Conservation (phyloP, 2,888 invertebrate genomes). For the Agonum fuliginosum region DNA sequence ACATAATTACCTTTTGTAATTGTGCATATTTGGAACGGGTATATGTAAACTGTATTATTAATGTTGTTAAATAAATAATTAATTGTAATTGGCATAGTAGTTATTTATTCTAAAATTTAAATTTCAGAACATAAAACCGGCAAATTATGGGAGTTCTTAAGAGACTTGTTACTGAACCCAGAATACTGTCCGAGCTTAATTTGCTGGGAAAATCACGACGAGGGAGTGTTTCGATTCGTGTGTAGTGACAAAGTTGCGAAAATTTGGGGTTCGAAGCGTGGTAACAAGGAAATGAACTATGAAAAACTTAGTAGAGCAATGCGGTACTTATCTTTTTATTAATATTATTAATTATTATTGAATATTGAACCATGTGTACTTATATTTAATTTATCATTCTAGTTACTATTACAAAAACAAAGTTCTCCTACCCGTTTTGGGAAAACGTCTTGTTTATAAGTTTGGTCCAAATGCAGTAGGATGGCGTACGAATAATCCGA, state of each 20-base stretch:
- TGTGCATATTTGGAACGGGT: conserved; percentile 31
- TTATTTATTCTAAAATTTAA: conserved; percentile 25
- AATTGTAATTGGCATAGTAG: conserved; percentile 31
- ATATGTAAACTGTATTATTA: conserved; percentile 13
- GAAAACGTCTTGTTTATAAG: conserved; percentile 86
- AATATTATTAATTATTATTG: not conserved
- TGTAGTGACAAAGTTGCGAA: conserved; percentile 90
- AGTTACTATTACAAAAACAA: conserved; percentile 88
- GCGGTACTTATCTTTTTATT: conserved; percentile 75
- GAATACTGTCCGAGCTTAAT: conserved; percentile 87
- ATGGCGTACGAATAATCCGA: conserved; percentile 74
- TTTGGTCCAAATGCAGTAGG: conserved; percentile 88
- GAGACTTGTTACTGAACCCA: conserved; percentile 85
- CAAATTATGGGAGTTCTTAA: conserved; percentile 88
- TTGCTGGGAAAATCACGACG: conserved; percentile 90
- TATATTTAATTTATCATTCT: conserved; percentile 63
- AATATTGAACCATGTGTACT: conserved; percentile 1
- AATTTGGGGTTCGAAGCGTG: conserved; percentile 90
- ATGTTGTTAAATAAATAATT: conserved; percentile 33
- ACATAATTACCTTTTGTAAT: not conserved
- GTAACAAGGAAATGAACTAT: conserved; percentile 93
- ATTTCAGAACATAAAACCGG: conserved; percentile 65
- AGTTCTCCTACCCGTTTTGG: conserved; percentile 84
- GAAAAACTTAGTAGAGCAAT: conserved; percentile 94
- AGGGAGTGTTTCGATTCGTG: conserved; percentile 91